Conservation (phyloP, 1,140 invertebrate genomes). For the Pissodes strobi region DNA sequence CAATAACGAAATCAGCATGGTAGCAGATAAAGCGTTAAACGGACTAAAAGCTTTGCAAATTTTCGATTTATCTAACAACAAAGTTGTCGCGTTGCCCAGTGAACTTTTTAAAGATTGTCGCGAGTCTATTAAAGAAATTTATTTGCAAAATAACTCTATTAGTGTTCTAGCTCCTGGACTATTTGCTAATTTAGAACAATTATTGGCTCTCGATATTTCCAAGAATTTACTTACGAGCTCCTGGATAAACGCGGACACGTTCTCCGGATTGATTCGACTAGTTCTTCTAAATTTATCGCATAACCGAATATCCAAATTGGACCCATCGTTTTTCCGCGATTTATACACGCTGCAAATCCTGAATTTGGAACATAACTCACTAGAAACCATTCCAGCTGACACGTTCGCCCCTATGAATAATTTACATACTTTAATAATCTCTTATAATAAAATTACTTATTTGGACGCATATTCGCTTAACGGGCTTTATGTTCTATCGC, state of each 20-base stretch:
- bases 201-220: constrained; percentile 84
- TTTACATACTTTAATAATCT: constrained; percentile 78
- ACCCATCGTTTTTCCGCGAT: constrained; percentile 79
- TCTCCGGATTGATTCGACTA: constrained; percentile 83
- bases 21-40: constrained; percentile 78
- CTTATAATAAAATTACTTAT: constrained; percentile 76
- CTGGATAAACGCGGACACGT: constrained; percentile 81
- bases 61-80: constrained; percentile 84
- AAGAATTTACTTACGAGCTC: constrained; percentile 82
- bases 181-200: constrained; percentile 81
- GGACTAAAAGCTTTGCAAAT: constrained; percentile 78
- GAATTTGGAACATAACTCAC: constrained; percentile 76
- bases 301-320: constrained; percentile 80
- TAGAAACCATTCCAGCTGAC: constrained; percentile 77
- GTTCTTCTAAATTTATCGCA: constrained; percentile 84
- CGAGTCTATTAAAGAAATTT: constrained; percentile 80
- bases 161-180: constrained; percentile 77
- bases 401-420: constrained; percentile 84
- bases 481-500: constrained; percentile 76
- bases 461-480: constrained; percentile 78
- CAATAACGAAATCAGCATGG: constrained; percentile 83
- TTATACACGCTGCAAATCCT: constrained; percentile 82
- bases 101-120: constrained; percentile 79
- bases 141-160: constrained; percentile 87
- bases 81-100: constrained; percentile 83